Percentiles rank a stretch among this genome's conserved stretches.
phyloP scores from a whole-genome alignment of 2,888 invertebrate genomes.

The Cotesia congregata region DNA sequence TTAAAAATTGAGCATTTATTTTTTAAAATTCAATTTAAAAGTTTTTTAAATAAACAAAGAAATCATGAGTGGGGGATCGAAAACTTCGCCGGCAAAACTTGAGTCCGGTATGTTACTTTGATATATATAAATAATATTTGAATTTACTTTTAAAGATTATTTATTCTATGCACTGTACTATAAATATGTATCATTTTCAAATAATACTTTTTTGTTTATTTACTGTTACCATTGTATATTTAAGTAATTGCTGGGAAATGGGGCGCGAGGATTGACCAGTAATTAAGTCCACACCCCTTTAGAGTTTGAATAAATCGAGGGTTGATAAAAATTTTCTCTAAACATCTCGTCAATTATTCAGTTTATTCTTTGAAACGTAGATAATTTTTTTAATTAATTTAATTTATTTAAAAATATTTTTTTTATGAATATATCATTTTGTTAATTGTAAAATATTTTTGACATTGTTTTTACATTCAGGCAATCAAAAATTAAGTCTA shows the following conservation, averaged over 20 bases:
- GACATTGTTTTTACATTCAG: background rate
- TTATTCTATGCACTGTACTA: background rate
- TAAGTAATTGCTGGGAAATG: background rate
- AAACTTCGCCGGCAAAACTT: constrained; percentile 58
- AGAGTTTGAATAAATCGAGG: background rate
- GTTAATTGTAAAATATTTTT: background rate
- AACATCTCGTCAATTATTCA: background rate
- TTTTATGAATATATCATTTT: background rate
- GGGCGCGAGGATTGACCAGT: constrained; percentile 44
- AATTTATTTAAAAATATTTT: background rate
- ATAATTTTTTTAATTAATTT: background rate
- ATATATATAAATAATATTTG: background rate
- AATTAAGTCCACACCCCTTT: constrained; percentile 32
- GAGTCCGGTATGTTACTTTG: constrained; percentile 59
- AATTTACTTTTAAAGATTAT: constrained; percentile 8
- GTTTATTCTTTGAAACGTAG: too few species aligned
- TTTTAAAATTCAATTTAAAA: background rate
- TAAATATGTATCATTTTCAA: background rate
- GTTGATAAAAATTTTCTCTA: background rate
- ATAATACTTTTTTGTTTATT: background rate
- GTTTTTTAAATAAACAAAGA: background rate
- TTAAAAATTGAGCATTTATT: background rate
- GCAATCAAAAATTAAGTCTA: background rate
- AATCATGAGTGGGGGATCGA: constrained; percentile 63
- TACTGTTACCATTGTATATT: background rate